Conservation (phyloP, 2,113 vertebrate species). For the Saguinus midas region DNA sequence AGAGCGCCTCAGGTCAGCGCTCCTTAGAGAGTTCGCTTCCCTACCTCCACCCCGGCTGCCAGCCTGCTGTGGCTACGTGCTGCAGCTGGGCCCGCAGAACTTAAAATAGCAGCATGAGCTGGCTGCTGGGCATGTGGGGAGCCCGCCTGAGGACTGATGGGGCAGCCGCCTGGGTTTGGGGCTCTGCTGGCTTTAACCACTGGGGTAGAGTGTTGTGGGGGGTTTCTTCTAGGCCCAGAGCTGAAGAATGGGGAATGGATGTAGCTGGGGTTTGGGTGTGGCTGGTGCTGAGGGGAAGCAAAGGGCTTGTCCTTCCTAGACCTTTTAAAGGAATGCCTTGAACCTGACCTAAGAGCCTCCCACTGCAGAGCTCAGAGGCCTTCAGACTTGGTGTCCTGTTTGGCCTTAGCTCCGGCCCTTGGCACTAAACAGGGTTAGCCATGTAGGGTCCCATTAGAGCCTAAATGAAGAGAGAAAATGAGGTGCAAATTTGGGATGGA, state of each 20-base stretch:
- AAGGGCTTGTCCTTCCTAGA: not conserved
- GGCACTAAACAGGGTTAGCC: not conserved
- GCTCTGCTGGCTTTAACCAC: not conserved
- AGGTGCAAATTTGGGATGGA: not conserved
- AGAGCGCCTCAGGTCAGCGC: not conserved
- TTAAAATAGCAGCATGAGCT: slow-evolving; percentile 77
- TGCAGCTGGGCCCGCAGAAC: slow-evolving; percentile 59
- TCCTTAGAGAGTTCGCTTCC: not conserved
- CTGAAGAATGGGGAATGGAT: not conserved
- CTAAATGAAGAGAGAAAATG: not conserved
- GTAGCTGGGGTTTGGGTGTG: not conserved
- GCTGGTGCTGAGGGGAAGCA: not conserved
- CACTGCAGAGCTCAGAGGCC: not conserved
- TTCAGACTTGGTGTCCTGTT: not conserved
- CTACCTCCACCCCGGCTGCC: slow-evolving; percentile 18
- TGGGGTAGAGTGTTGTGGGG: not conserved
- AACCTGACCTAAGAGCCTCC: not conserved
- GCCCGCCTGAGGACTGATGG: slow-evolving; percentile 31
- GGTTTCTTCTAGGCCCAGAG: not conserved
- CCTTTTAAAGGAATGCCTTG: not conserved
- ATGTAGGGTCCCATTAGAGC: not conserved
- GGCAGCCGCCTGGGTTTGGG: slow-evolving; percentile 22
- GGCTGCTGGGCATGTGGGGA: slow-evolving; percentile 43
- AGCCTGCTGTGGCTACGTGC: slow-evolving; percentile 54
- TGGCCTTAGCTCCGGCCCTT: not conserved